Evolutionary conservation across 2,888 invertebrate genomes (phyloP), one percentile per base, ranked within the genome.

Genomic region (Electrophaes corylata): DNA sequence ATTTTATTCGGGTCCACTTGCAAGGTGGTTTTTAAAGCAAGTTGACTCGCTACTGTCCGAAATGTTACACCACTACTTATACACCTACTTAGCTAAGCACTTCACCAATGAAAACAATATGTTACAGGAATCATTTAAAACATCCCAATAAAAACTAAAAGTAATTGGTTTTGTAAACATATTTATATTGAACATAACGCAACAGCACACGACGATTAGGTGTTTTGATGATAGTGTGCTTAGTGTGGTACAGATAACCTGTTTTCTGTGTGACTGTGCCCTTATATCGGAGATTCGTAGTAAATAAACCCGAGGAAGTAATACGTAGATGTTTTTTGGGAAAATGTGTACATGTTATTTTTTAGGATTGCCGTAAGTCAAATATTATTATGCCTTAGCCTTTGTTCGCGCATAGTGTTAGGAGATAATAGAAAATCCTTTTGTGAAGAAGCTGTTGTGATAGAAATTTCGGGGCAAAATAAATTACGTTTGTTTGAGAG

Each of bases 201-300:
- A n/a, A n/a, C n/a, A n/a, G n/a, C n/a, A n/a, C n/a, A n/a, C n/a
- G n/a, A n/a, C n/a, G n/a, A n/a, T n/a, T n/a, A n/a, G n/a, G n/a
- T n/a, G n/a, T n/a, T n/a, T n/a, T n/a, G n/a, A n/a, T n/a, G n/a
- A 4, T 10, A 10, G 8, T 8, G 26, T 29, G 1, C 10, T 2
- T 10, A 29, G 26, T 29, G 26, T 29, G 10, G 26, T 29, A 10
- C 18, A 39, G 16, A 10, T 16, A 29, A 19, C n/a, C 41, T 29
- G 47, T 8, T 29, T 57, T 46, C 2, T 23, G 14, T 45, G 40
- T 53, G 23, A 53, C 44, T 44, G 26, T 8, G 3, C 1, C 51
- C 46, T 18, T 20, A 44, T 75, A 75, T 76, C 73, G 69, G 68
- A 70, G 72, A 76, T 74, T 73, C 73, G 66, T 68, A 66, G 71